Conservation (phyloP, 64 coral and sea anemone species). For the Pocillopora damicornis region DNA sequence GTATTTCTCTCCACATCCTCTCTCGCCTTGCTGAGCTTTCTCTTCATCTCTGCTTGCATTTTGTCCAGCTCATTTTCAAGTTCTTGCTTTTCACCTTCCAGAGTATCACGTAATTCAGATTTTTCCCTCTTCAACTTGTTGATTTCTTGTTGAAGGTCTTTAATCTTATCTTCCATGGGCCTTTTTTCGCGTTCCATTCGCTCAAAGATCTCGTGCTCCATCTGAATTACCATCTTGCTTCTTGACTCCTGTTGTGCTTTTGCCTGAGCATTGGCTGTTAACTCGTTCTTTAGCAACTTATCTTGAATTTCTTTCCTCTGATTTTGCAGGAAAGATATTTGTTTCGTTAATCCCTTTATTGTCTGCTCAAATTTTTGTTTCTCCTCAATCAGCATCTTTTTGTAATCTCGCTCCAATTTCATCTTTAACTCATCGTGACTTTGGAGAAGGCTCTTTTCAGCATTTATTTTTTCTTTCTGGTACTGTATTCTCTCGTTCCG, state of each 20-base stretch:
- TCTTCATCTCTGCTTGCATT: constrained; percentile 64
- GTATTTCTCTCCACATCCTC: constrained; percentile 74
- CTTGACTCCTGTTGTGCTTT: constrained; percentile 21
- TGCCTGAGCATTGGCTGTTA: not conserved
- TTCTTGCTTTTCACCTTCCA: constrained; percentile 76
- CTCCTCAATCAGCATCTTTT: constrained; percentile 55
- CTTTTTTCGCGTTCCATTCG: constrained; percentile 60
- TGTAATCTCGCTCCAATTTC: constrained; percentile 64
- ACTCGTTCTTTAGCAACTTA: constrained; percentile 55
- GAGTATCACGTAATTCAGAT: constrained; percentile 34
- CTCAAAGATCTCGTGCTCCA: constrained; percentile 74
- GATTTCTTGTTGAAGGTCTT: constrained; percentile 67
- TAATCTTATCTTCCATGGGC: constrained; percentile 78
- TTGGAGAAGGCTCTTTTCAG: constrained; percentile 54
- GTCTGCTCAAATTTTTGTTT: constrained; percentile 80
- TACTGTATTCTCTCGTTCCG: constrained; percentile 55
- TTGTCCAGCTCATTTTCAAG: constrained; percentile 79
- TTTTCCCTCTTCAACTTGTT: constrained; percentile 69
- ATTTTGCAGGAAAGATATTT: constrained; percentile 78
- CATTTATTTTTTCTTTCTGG: constrained; percentile 33
- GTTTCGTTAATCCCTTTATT: constrained; percentile 55
- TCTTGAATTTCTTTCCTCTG: constrained; percentile 84
- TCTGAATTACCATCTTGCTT: constrained; percentile 50
- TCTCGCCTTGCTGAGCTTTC: constrained; percentile 68
- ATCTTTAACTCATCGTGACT: constrained; percentile 71